phyloP scores from a whole-genome alignment of 2,797 vertebrate species.

The Sebastes minor region DNA sequence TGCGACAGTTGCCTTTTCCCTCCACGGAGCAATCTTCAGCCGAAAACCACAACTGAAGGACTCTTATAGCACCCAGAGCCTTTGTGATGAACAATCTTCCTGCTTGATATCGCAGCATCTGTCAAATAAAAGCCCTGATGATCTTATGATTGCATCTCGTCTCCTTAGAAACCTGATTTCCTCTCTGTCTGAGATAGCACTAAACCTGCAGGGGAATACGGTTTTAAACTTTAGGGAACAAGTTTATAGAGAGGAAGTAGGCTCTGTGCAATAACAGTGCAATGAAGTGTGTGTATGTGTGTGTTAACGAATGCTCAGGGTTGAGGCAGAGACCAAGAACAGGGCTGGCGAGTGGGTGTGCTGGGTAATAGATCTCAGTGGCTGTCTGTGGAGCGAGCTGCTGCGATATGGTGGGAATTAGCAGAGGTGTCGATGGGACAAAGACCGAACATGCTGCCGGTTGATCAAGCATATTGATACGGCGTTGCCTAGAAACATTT shows the following conservation, averaged over 20 bases:
- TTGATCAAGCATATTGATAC: slow-evolving; percentile 35
- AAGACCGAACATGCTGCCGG: slow-evolving; percentile 9
- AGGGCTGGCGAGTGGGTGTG: slow-evolving; percentile 25
- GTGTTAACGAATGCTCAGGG: slow-evolving; percentile 28
- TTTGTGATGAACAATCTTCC: not conserved
- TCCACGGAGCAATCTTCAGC: not conserved
- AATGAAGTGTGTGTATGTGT: slow-evolving; percentile 17
- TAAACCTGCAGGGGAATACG: slow-evolving; percentile 23
- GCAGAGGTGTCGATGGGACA: slow-evolving; percentile 15
- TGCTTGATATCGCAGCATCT: slow-evolving; percentile 17
- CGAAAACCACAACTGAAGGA: not conserved
- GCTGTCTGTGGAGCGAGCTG: slow-evolving; percentile 37
- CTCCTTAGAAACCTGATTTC: not conserved
- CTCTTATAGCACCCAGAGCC: not conserved
- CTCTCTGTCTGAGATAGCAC: slow-evolving; percentile 11
- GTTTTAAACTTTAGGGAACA: slow-evolving; percentile 13
- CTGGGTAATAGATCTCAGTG: slow-evolving; percentile 38
- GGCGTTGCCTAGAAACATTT: slow-evolving; percentile 21
- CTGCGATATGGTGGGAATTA: slow-evolving; percentile 36
- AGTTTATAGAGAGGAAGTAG: slow-evolving; percentile 7
- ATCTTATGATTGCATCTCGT: slow-evolving; percentile 31
- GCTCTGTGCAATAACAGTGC: slow-evolving; percentile 18
- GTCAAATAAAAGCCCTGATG: slow-evolving; percentile 35
- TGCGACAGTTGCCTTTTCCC: not conserved
- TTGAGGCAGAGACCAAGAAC: slow-evolving; percentile 12